Evolutionary conservation across 35 echinoderm and acorn worm species (phyloP), one percentile per base, ranked within the genome.

Genomic region (Ptychodera flava): DNA sequence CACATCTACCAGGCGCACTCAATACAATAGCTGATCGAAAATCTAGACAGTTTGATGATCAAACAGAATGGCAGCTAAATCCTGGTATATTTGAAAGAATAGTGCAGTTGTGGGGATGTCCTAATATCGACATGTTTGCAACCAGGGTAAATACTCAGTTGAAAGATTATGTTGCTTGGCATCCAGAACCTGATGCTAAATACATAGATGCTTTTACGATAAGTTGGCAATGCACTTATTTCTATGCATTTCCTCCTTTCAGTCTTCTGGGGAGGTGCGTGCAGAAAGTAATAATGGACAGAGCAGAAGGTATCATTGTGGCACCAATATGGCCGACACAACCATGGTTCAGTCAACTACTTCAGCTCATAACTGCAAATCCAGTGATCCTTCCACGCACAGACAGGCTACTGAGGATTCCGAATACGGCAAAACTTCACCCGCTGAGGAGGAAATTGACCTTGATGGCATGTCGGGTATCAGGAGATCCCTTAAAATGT

Each of bases 71-170:
- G 90, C 77, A 78, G 79, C 80, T 90, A 2, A 78, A 93, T 75
- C 76, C 31, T 83, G 33, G 31, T 33, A 64, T 88, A 1, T 92
- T 92, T 34, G 30, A 35, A n/a, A 31, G 78, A 14, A 88, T 88
- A 29, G 78, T 36, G 35, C 30, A 78, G 33, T 31, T 28, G 14
- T 92, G 82, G 82, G 90, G 86, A 1, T 34, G 33, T 1, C 90
- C 85, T 28, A 80, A 88, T 16, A 92, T 92, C 35, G 90, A 92
- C 80, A 35, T 92, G 32, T 89, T 92, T 84, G 86, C 90, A 33
- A 83, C 90, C 30, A 88, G 90, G 38, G 32, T 87, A 45, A 92
- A 92, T 79, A 33, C 85, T 34, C 85, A 92, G 52, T 28, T 88
- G 30, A 32, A 88, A 16, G 83, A 80, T 34, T 92, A 89, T 86